A percentile compares a stretch with the other conserved stretches of the same genome.
These are phyloP conservation scores for Coleophora flavipennella DNA, from an alignment of 2,888 invertebrate genomes.

Conservation along the genomic window DNA sequence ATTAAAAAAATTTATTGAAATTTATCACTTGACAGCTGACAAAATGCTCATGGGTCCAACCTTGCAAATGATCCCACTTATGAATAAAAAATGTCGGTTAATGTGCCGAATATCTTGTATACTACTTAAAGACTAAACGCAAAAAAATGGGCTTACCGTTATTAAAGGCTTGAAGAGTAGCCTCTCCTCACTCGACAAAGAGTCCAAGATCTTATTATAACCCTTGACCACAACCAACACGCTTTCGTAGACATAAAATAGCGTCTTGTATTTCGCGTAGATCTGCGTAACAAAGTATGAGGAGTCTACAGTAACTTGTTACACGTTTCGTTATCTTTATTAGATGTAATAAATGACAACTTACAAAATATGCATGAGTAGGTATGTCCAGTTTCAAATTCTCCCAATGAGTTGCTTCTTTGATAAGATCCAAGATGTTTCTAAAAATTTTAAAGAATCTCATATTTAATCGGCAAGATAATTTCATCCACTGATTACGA, in stretches of 20 bases:
- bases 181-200: slow-evolving; percentile 83
- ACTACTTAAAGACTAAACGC: too few relatives aligned
- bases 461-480: too few relatives aligned
- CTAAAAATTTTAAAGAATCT: slow-evolving; percentile 31
- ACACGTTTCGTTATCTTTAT: too few relatives aligned
- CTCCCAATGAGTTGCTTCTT: slow-evolving; percentile 83
- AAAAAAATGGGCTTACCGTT: slow-evolving; percentile 54
- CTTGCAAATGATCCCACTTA: too few relatives aligned
- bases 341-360: background rate
- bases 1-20: too few relatives aligned
- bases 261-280: slow-evolving; percentile 70
- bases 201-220: slow-evolving; percentile 84
- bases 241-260: slow-evolving; percentile 78
- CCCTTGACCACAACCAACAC: slow-evolving; percentile 80
- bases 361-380: slow-evolving; percentile 74
- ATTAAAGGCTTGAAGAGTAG: slow-evolving; percentile 84
- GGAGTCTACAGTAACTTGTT: background rate
- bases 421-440: slow-evolving; percentile 77
- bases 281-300: slow-evolving; percentile 43
- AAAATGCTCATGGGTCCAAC: too few relatives aligned
- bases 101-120: too few relatives aligned
- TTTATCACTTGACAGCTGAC: too few relatives aligned
- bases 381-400: slow-evolving; percentile 80
- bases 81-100: too few relatives aligned
- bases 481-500: too few relatives aligned